phyloP scores from a whole-genome alignment of 2,113 vertebrate genomes.

The Fulica atra region DNA sequence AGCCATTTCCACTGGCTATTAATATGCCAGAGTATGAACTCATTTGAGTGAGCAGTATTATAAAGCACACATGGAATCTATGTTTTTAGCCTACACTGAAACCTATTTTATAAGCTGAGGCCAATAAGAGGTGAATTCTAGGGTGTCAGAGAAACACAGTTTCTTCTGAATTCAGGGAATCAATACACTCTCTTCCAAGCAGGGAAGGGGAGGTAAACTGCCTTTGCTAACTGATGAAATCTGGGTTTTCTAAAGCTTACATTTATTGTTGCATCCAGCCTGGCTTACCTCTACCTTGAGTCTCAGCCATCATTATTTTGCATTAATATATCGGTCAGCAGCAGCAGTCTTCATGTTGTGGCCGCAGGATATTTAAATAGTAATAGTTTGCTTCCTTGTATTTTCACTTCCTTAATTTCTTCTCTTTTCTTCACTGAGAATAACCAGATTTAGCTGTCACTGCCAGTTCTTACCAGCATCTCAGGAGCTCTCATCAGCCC shows the following conservation, averaged over 20 bases:
- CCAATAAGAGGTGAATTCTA: not conserved
- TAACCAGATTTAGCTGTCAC: constrained; percentile 55
- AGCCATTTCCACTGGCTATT: not conserved
- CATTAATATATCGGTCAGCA: not conserved
- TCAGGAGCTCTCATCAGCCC: constrained; percentile 38
- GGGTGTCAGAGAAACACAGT: not conserved
- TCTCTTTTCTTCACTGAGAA: constrained; percentile 30
- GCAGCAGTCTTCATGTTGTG: not conserved
- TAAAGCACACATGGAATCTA: not conserved
- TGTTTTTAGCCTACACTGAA: not conserved
- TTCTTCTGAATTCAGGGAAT: not conserved
- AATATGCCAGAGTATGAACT: not conserved
- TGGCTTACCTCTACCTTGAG: not conserved
- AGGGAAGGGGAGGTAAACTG: not conserved
- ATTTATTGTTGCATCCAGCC: not conserved
- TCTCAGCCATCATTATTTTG: not conserved
- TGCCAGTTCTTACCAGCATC: constrained; percentile 1
- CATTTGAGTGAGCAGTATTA: not conserved
- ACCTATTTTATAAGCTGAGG: not conserved
- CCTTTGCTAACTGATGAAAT: not conserved
- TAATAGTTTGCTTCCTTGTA: not conserved
- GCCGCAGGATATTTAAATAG: constrained; percentile 3
- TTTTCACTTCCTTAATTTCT: not conserved
- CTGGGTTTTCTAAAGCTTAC: not conserved
- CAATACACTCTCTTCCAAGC: not conserved